phyloP scores from a whole-genome alignment of 2,888 invertebrate species.

The Drosophila parthenogenetica region DNA sequence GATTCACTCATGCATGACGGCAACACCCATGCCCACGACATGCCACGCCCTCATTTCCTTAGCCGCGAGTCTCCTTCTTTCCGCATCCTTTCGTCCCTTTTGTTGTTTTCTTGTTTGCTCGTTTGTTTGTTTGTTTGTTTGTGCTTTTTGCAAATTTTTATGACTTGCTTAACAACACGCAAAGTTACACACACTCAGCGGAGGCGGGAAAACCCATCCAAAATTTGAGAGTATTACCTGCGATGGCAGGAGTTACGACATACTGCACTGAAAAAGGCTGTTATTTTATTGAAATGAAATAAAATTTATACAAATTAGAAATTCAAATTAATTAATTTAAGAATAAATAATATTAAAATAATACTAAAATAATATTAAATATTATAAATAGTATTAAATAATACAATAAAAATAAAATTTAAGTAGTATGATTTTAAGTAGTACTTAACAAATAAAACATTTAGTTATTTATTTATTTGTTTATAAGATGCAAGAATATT shows the following conservation, averaged over 20 bases:
- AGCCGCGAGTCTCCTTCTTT: not conserved
- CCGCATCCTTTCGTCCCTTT: conserved; percentile 41
- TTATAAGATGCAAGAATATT: no score
- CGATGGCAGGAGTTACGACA: not conserved
- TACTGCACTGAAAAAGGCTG: not conserved
- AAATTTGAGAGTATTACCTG: not conserved
- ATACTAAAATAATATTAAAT: no score
- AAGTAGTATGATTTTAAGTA: no score
- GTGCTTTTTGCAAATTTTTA: conserved; percentile 73
- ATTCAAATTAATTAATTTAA: not conserved
- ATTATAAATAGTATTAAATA: no score
- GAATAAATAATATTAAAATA: not conserved
- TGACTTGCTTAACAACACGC: conserved; percentile 80
- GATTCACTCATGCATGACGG: conserved; percentile 73
- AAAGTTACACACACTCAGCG: conserved; percentile 48
- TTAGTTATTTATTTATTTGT: no score
- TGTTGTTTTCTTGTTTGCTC: conserved; percentile 38
- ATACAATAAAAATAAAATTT: no score
- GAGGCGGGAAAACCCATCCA: conserved; percentile 3
- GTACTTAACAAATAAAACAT: no score
- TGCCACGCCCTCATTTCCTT: not conserved
- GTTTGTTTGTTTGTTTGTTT: conserved; percentile 29
- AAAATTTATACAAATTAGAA: not conserved
- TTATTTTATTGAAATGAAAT: not conserved
- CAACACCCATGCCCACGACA: conserved; percentile 46